A percentile compares a stretch with the other conserved stretches of the same genome.
Evolutionary conservation across 2,113 vertebrate genomes (phyloP).

Genomic region (Petromus typicus): DNA sequence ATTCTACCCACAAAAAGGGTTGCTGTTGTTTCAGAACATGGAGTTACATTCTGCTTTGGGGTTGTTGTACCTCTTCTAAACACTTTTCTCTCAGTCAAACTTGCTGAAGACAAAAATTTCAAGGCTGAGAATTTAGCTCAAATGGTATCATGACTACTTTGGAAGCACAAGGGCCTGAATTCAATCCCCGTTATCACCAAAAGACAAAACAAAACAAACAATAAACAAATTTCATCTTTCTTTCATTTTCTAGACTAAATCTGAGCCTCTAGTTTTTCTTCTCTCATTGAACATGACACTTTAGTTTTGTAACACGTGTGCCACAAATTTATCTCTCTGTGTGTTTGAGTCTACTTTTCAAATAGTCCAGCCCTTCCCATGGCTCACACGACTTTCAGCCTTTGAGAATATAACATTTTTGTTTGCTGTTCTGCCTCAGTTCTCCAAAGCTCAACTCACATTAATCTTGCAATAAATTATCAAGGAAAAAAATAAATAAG

Average conservation of each 20-base stretch:
- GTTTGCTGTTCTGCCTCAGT: not conserved
- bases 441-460: not conserved
- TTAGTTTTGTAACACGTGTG: not conserved
- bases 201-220: no score
- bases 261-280: not conserved
- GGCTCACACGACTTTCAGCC: not conserved
- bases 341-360: not conserved
- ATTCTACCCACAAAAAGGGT: not conserved
- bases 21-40: not conserved
- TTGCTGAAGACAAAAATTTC: not conserved
- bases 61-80: not conserved
- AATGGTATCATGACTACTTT: no score
- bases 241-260: not conserved
- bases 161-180: no score
- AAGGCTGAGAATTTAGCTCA: no score
- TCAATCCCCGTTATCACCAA: no score
- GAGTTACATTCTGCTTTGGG: not conserved
- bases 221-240: not conserved
- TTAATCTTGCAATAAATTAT: constrained; percentile 40
- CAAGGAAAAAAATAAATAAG: not conserved
- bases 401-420: not conserved
- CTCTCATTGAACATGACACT: not conserved
- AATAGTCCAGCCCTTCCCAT: not conserved
- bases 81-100: not conserved
- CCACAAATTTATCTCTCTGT: not conserved